Evolutionary conservation across 2,797 vertebrate genomes (phyloP).

Genomic region (Tachyglossus aculeatus): DNA sequence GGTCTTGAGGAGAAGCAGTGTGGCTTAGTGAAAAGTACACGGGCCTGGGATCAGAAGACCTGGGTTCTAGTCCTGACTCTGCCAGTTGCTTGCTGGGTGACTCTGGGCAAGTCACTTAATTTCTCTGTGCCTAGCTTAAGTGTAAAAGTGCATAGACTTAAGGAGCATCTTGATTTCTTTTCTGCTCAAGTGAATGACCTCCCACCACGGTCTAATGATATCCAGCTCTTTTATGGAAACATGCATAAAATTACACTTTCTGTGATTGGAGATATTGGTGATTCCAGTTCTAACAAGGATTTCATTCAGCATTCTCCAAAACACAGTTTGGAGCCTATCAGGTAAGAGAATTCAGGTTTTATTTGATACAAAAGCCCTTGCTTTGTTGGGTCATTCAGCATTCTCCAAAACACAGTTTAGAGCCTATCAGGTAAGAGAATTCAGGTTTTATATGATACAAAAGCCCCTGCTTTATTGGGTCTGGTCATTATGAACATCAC

Average conservation of each 20-base stretch:
- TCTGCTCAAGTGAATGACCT: constrained; percentile 82
- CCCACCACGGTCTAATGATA: constrained; percentile 84
- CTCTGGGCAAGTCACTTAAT: too few species aligned
- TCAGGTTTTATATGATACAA: background rate
- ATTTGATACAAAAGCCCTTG: background rate
- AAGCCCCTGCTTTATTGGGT: background rate
- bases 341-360: constrained; percentile 69
- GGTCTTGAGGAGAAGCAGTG: too few species aligned
- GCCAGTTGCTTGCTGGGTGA: too few species aligned
- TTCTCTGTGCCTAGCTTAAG: too few species aligned
- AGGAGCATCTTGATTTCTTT: background rate
- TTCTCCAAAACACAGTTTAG: constrained; percentile 36
- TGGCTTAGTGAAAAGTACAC: too few species aligned
- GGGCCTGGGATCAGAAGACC: too few species aligned
- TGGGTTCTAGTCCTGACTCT: too few species aligned
- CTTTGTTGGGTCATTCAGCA: constrained; percentile 37
- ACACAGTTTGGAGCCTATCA: constrained; percentile 57
- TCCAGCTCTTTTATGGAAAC: constrained; percentile 87
- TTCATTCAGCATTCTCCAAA: constrained; percentile 51
- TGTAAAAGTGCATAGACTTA: constrained; percentile 6
- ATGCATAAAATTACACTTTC: constrained; percentile 86
- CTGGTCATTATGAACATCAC: background rate
- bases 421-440: constrained; percentile 75
- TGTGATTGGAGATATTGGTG: constrained; percentile 76
- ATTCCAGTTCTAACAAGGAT: constrained; percentile 44